phyloP scores from a whole-genome alignment of 2,113 vertebrate genomes.

The Capreolus pygargus region DNA sequence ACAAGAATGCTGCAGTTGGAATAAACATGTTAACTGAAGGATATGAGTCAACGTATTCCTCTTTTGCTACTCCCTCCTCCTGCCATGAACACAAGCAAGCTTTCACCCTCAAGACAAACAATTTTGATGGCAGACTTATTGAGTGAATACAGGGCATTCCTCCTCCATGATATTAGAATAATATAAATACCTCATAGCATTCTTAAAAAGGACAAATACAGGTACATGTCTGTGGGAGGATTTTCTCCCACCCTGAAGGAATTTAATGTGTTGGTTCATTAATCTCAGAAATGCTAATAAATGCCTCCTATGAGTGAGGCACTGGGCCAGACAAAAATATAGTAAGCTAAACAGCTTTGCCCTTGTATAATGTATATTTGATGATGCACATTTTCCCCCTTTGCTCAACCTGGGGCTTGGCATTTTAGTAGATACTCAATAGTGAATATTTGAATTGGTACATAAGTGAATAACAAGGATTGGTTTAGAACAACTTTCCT shows the following conservation, averaged over 20 bases:
- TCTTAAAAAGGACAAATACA: neutral
- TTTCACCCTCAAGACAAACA: neutral
- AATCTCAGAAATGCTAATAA: neutral
- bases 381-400: neutral
- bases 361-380: neutral
- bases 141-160: neutral
- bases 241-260: neutral
- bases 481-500: neutral
- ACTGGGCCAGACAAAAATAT: neutral
- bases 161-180: neutral
- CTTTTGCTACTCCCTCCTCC: neutral
- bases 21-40: constrained; percentile 64
- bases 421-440: constrained; percentile 1
- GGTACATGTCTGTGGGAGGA: neutral
- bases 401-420: neutral
- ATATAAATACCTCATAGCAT: neutral
- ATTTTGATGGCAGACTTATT: neutral
- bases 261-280: neutral
- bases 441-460: neutral
- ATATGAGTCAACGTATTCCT: constrained; percentile 57
- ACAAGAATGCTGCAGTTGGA: constrained; percentile 25
- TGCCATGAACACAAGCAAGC: neutral
- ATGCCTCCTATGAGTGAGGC: neutral
- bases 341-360: neutral
- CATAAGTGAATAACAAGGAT: neutral